These are phyloP conservation scores for Gymnocypris eckloni DNA, from an alignment of 2,797 vertebrate species.

Conservation along the genomic window DNA sequence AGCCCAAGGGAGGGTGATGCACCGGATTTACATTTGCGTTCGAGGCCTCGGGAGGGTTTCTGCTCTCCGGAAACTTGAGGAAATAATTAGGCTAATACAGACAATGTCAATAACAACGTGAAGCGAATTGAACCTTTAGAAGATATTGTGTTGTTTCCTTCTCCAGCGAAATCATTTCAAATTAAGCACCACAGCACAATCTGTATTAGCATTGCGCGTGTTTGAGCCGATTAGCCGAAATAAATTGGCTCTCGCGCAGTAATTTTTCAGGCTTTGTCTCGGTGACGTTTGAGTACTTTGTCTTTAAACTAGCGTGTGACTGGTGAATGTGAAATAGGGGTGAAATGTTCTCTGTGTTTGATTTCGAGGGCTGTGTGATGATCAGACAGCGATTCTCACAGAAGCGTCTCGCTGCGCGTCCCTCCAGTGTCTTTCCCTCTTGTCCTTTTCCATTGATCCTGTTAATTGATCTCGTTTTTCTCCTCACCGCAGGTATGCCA, in stretches of 20 bases:
- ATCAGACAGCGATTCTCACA: neutral
- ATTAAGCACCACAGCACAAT: neutral
- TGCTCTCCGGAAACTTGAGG: slow-evolving; percentile 50
- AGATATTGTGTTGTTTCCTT: neutral
- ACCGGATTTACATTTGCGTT: slow-evolving; percentile 42
- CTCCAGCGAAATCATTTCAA: slow-evolving; percentile 20
- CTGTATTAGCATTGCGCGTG: neutral
- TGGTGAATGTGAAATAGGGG: slow-evolving; percentile 30
- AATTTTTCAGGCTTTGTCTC: slow-evolving; percentile 32
- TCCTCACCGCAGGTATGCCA: slow-evolving; percentile 72
- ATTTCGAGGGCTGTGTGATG: slow-evolving; percentile 5
- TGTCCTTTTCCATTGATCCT: slow-evolving; percentile 35
- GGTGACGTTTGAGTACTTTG: slow-evolving; percentile 26
- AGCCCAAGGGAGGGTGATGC: slow-evolving; percentile 50
- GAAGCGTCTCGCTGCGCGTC: slow-evolving; percentile 7
- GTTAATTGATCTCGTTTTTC: slow-evolving; percentile 25
- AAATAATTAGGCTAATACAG: slow-evolving; percentile 61
- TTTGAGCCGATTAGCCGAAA: slow-evolving; percentile 25
- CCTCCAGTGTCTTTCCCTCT: neutral
- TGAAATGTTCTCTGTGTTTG: slow-evolving; percentile 25
- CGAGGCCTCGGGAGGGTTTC: slow-evolving; percentile 60
- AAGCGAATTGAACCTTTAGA: slow-evolving; percentile 34
- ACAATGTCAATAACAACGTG: slow-evolving; percentile 50
- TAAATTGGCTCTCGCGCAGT: neutral
- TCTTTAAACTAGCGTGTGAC: neutral